Base-by-base conservation (phyloP, 2,888 invertebrate species). In the Synanthedon andrenaeformis region DNA sequence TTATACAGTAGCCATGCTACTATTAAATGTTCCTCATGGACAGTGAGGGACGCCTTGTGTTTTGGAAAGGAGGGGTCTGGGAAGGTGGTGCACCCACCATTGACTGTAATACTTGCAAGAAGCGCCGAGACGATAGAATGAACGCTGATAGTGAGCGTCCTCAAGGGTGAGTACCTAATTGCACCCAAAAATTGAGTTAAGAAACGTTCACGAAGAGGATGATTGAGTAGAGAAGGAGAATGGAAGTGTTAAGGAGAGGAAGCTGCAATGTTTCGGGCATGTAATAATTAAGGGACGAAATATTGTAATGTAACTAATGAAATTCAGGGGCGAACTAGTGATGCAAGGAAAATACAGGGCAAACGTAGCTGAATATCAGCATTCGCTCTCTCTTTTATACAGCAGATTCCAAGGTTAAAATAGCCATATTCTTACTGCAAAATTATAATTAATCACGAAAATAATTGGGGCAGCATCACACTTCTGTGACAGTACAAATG, bases 21-120 rank as follows among this genome's bases (percentile, higher is more conserved):
- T n/a, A n/a, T 42, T 42, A 6, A 13, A 14, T 45, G 45, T 45
- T 14, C 66, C 69, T 66, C 60, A 86, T 86, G 86, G 86, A 86
- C 69, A 78, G 78, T 74, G 86, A 86, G 63, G 87, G 86, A 55
- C 74, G 82, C 45, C 67, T 86, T 56, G 76, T 85, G 59, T 85
- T 85, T 64, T 86, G 86, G 86, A 85, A 86, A 68, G 76, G 78
- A 42, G 86, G 86, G 52, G 67, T 86, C 58, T 85, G 84, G 84
- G 85, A 82, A 62, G 81, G 78, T 2, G 82, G 74, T 49, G 82
- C 85, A 14, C 86, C 85, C 52, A 83, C 86, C 57, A 69, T 86
- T 49, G 76, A 58, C 62, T 86, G 86, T 62, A 80, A 82, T 66
- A 86, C 85, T 58, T 86, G 86, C 65, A 85, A 82, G 70, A 83